Percentiles rank a stretch among this genome's conserved stretches.
phyloP scores from a whole-genome alignment of 1,140 invertebrate species.

The Meloidogyne exigua region DNA sequence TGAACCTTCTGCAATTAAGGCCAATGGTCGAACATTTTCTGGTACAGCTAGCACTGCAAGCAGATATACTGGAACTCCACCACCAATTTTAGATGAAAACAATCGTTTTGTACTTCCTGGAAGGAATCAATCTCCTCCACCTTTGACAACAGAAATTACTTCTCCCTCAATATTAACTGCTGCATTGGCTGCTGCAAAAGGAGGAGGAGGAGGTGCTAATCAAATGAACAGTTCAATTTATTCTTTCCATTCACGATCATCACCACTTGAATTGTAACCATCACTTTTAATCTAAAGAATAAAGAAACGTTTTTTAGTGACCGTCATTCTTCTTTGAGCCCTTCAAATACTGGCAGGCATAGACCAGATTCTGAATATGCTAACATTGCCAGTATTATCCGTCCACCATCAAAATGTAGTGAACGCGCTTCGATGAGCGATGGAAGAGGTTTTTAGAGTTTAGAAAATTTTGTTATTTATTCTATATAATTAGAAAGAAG shows the following conservation, averaged over 20 bases:
- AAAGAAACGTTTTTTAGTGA: too few species aligned
- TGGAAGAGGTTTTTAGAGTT: neutral
- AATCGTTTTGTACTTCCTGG: neutral
- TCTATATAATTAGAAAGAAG: constrained; percentile 34
- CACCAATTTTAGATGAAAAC: neutral
- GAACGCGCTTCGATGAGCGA: constrained; percentile 13
- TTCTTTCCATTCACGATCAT: constrained; percentile 14
- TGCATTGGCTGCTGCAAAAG: constrained; percentile 1
- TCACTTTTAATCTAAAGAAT: too few species aligned
- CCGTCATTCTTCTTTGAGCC: neutral
- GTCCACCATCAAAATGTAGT: constrained; percentile 32
- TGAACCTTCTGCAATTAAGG: constrained; percentile 6
- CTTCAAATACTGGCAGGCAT: constrained; percentile 6
- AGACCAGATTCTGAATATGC: constrained; percentile 50
- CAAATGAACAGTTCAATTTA: constrained; percentile 21
- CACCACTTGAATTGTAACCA: constrained; percentile 1
- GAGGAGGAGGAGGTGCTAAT: neutral
- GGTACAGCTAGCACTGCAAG: neutral
- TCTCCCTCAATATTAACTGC: constrained; percentile 12
- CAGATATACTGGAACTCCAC: neutral
- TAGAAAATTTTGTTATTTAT: too few species aligned
- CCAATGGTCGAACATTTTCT: constrained; percentile 9
- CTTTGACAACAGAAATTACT: neutral
- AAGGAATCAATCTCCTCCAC: neutral
- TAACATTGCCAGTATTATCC: constrained; percentile 40